phyloP scores from a whole-genome alignment of 2,113 vertebrate species.

The Todiramphus saurophagus region DNA sequence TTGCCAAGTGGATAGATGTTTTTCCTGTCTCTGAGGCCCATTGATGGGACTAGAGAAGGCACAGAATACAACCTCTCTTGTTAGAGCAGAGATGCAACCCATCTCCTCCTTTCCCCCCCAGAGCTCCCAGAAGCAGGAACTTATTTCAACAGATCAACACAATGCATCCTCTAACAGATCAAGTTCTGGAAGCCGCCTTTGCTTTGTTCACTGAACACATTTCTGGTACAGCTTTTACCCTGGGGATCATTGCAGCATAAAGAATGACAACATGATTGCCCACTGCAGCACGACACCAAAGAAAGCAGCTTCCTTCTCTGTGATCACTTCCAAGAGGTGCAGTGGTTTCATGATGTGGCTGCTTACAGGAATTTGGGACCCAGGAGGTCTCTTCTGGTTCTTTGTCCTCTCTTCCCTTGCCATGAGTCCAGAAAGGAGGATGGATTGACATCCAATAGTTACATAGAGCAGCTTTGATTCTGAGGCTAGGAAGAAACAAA shows the following conservation, averaged over 20 bases:
- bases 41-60: neutral
- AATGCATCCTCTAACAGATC: neutral
- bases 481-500: neutral
- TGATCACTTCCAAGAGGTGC: neutral
- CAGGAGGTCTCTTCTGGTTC: neutral
- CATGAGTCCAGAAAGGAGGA: neutral
- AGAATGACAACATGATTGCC: neutral
- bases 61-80: neutral
- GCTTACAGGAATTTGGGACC: neutral
- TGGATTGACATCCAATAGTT: neutral
- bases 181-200: neutral
- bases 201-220: neutral
- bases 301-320: neutral
- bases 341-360: neutral
- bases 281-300: neutral
- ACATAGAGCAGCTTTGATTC: neutral
- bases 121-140: neutral
- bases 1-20: neutral
- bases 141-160: neutral
- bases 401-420: neutral
- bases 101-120: neutral
- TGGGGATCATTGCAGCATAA: neutral
- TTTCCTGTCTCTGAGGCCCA: neutral
- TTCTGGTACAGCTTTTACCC: neutral
- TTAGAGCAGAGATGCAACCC: neutral